phyloP scores from a whole-genome alignment of 1,140 invertebrate genomes.

The Penaeus vannamei region DNA sequence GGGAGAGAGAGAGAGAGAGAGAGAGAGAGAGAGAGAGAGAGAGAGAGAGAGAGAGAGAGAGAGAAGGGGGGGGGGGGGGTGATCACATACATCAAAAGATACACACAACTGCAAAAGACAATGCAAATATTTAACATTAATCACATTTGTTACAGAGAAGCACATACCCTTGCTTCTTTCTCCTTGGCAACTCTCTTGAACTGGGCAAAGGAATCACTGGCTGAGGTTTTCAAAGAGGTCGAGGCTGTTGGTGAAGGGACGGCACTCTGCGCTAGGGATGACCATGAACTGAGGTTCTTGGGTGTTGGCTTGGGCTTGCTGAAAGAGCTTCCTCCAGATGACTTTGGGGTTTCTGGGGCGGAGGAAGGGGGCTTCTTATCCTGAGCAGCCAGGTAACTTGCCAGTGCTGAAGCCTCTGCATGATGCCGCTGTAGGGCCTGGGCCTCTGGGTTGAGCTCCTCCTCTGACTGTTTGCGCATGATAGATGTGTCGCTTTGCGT shows the following conservation, averaged over 20 bases:
- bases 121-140: conserved; percentile 2
- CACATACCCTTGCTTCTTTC: conserved; percentile 85
- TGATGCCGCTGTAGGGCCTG: conserved; percentile 45
- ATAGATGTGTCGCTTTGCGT: conserved; percentile 44
- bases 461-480: conserved; percentile 50
- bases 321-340: conserved; percentile 42
- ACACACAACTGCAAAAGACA: background rate
- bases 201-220: conserved; percentile 80
- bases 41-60: background rate
- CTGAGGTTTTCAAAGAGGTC: conserved; percentile 79
- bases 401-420: conserved; percentile 50
- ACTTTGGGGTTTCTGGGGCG: conserved; percentile 61
- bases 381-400: conserved; percentile 49
- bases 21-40: no score
- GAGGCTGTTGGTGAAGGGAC: conserved; percentile 64
- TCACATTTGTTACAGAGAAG: background rate
- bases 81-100: background rate
- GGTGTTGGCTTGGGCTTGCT: conserved; percentile 69
- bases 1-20: no score
- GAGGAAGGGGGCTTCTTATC: conserved; percentile 50
- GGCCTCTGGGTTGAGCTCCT: conserved; percentile 49
- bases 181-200: conserved; percentile 97
- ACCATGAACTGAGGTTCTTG: conserved; percentile 94
- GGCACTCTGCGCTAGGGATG: conserved; percentile 83
- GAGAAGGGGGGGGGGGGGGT: no score